Base-by-base conservation (phyloP, 2,113 vertebrate genomes). In the Progne subis region DNA sequence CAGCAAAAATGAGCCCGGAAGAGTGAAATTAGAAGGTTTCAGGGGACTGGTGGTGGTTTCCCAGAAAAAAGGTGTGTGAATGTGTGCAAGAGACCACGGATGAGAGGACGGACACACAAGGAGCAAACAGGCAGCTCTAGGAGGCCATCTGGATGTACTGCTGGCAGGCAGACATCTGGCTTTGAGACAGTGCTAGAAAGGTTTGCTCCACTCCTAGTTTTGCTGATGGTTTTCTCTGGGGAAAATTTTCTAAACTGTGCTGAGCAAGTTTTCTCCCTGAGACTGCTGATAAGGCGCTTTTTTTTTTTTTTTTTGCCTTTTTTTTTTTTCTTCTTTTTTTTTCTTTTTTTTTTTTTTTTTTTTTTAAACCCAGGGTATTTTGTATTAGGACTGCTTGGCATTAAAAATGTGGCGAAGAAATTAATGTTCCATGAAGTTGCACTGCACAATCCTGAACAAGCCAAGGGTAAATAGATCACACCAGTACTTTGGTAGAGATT, bases 101-200 rank as follows among this genome's bases (percentile, higher is more conserved):
- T 44, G 39, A 82, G 63, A 72, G 60, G 34, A 82, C 26, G 11
- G 8, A 53, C 7, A 1, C 52, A 14, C 6, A 3, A 52, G 44
- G 25, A 84, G 31, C 26, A 47, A 68, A 49, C 0, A 4, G 26
- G 44, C 1, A 3, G 63, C 49, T 57, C 0, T 1, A 0, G 44
- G 77, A 82, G n/a, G 14, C 43, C 0, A 0, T 18, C 37, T 71
- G 28, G 2, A 1, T 59, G 47, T 86, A 80, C 68, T 0, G 0
- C 67, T 53, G 71, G n/a, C 63, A 47, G 50, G 32, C 63, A 88
- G 52, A 49, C 13, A 8, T 59, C 19, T 61, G 32, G 19, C 50
- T 59, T 71, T n/a, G n/a, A 70, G 37, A 37, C 65, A 56, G 21
- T 49, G 28, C 63, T 82, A 11, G 26, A 74, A 37, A n/a, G 29